Percentiles rank a stretch among this genome's conserved stretches.
Evolutionary conservation across 1,140 invertebrate species (phyloP).

Genomic region (Drosophila santomea): DNA sequence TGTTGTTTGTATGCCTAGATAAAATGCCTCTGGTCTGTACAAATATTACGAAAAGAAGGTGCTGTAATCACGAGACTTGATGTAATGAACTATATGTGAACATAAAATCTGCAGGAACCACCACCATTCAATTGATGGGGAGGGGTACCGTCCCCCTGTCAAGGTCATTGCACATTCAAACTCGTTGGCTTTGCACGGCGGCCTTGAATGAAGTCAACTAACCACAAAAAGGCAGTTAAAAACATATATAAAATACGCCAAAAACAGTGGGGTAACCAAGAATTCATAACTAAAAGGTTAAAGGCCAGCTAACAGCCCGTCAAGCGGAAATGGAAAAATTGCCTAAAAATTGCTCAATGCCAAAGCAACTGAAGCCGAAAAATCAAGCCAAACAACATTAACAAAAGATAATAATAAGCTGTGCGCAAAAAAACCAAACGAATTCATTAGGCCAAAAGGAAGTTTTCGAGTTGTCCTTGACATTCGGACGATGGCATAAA

Average conservation of each 20-base stretch:
- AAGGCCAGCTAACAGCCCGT: slow-evolving; percentile 29
- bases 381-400: slow-evolving; percentile 7
- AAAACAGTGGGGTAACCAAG: slow-evolving; percentile 10
- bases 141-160: neutral
- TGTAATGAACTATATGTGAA: neutral
- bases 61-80: slow-evolving; percentile 4
- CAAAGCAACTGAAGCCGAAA: slow-evolving; percentile 14
- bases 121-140: neutral
- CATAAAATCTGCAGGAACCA: slow-evolving; percentile 16
- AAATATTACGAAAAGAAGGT: slow-evolving; percentile 25
- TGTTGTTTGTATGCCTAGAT: slow-evolving; percentile 16
- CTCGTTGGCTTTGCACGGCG: slow-evolving; percentile 25
- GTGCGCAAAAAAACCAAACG: neutral
- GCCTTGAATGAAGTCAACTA: slow-evolving; percentile 30
- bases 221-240: slow-evolving; percentile 35
- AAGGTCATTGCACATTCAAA: slow-evolving; percentile 38
- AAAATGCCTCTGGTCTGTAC: slow-evolving; percentile 26
- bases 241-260: slow-evolving; percentile 4
- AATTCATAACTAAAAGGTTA: slow-evolving; percentile 37
- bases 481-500: neutral
- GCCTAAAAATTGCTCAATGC: slow-evolving; percentile 39
- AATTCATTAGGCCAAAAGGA: slow-evolving; percentile 12
- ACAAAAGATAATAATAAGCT: neutral
- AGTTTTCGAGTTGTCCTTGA: slow-evolving; percentile 17
- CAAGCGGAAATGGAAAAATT: slow-evolving; percentile 41